Evolutionary conservation across 2,797 vertebrate genomes (phyloP).

Genomic region (Bovichtus variegatus): DNA sequence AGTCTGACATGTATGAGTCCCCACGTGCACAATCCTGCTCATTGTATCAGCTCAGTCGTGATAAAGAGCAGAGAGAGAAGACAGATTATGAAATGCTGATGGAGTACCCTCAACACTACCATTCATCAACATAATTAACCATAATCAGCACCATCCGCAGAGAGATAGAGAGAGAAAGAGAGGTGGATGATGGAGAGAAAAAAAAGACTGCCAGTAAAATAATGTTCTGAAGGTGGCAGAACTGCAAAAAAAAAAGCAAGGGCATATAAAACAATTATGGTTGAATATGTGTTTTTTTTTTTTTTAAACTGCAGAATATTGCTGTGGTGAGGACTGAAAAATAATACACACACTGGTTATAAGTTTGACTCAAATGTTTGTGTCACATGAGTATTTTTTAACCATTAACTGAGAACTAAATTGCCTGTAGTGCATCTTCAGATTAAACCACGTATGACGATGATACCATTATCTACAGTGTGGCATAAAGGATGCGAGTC

Average conservation of each 20-base stretch:
- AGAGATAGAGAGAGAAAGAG: slow-evolving; percentile 55
- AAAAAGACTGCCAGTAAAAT: slow-evolving; percentile 32
- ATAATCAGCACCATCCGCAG: slow-evolving; percentile 80
- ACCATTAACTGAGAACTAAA: no score
- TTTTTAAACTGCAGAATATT: slow-evolving; percentile 20
- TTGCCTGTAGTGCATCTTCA: neutral
- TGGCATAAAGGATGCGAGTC: neutral
- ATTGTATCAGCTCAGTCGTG: slow-evolving; percentile 55
- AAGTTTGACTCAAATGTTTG: no score
- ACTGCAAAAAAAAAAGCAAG: slow-evolving; percentile 25
- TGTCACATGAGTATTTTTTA: no score
- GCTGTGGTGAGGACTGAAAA: neutral
- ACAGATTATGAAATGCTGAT: slow-evolving; percentile 82
- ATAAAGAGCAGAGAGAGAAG: slow-evolving; percentile 65
- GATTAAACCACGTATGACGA: neutral
- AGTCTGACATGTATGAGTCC: slow-evolving; percentile 25
- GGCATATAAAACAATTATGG: slow-evolving; percentile 16
- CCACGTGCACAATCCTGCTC: slow-evolving; percentile 34
- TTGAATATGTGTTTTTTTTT: slow-evolving; percentile 20
- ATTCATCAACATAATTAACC: slow-evolving; percentile 87
- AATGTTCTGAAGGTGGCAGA: slow-evolving; percentile 36
- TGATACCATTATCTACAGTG: neutral
- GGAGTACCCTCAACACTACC: slow-evolving; percentile 77
- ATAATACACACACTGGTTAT: no score
- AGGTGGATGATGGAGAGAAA: slow-evolving; percentile 42